Percentiles rank a stretch among this genome's conserved stretches.
phyloP scores from a whole-genome alignment of 2,888 invertebrate genomes.

The Cephus spinipes region DNA sequence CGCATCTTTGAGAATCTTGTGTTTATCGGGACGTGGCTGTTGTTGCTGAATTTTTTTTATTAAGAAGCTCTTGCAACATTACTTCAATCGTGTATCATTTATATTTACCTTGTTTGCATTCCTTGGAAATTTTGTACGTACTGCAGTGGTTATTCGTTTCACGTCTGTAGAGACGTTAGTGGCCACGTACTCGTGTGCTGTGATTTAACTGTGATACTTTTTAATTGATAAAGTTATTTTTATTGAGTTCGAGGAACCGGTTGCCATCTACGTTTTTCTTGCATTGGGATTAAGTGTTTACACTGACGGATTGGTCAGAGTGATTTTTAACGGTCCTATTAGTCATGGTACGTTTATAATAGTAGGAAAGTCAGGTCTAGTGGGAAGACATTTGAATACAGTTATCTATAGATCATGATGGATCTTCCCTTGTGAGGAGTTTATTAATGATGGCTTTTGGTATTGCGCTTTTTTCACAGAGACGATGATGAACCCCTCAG shows the following conservation, averaged over 20 bases:
- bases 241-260: not conserved
- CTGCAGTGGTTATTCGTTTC: not conserved
- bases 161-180: not conserved
- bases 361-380: not conserved
- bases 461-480: not conserved
- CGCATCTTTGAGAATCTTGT: not conserved
- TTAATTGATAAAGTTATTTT: not conserved
- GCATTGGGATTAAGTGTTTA: not conserved
- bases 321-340: not conserved
- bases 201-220: not conserved
- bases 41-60: not conserved
- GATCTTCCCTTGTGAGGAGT: not conserved
- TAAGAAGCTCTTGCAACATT: too few relatives aligned
- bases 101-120: not conserved
- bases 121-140: not conserved
- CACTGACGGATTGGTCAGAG: not conserved
- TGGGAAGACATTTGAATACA: not conserved
- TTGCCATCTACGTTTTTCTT: not conserved
- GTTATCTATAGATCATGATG: not conserved
- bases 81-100: not conserved
- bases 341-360: not conserved
- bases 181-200: not conserved
- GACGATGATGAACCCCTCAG: conserved; percentile 50
- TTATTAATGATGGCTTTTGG: not conserved
- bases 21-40: not conserved